phyloP scores from a whole-genome alignment of 1,140 invertebrate species.

The Zaprionus tsacasi region DNA sequence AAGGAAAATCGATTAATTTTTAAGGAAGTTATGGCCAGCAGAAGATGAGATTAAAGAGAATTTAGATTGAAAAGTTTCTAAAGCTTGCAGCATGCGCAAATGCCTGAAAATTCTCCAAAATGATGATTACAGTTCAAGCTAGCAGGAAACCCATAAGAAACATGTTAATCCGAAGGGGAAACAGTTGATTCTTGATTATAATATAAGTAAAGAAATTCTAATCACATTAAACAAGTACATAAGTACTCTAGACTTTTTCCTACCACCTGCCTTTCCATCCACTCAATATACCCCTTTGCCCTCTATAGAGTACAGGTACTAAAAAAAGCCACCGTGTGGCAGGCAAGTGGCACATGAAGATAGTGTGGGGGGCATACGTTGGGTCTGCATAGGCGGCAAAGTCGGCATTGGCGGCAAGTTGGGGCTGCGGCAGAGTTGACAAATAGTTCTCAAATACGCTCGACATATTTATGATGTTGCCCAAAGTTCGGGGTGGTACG shows the following conservation, averaged over 20 bases:
- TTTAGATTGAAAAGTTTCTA: background rate
- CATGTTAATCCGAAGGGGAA: too few species aligned
- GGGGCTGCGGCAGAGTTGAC: constrained; percentile 41
- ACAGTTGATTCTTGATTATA: too few species aligned
- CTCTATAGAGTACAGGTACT: background rate
- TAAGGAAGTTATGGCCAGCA: background rate
- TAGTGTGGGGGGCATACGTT: constrained; percentile 2
- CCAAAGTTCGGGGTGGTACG: constrained; percentile 23
- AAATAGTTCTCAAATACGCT: constrained; percentile 60
- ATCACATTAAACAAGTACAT: too few species aligned
- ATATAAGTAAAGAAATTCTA: too few species aligned
- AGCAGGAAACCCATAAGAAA: background rate
- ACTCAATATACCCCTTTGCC: background rate
- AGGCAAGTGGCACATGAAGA: constrained; percentile 1
- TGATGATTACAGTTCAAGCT: too few species aligned
- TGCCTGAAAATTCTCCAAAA: too few species aligned
- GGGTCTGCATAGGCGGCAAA: background rate
- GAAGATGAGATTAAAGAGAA: background rate
- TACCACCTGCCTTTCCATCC: background rate
- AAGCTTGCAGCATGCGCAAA: too few species aligned
- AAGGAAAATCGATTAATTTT: too few species aligned
- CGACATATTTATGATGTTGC: constrained; percentile 72
- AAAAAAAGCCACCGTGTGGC: background rate
- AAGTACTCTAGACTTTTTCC: background rate
- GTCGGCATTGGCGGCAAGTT: background rate